Percentiles rank a stretch among this genome's conserved stretches.
phyloP scores from a whole-genome alignment of 2,888 invertebrate species.

The Lottia scabra region DNA sequence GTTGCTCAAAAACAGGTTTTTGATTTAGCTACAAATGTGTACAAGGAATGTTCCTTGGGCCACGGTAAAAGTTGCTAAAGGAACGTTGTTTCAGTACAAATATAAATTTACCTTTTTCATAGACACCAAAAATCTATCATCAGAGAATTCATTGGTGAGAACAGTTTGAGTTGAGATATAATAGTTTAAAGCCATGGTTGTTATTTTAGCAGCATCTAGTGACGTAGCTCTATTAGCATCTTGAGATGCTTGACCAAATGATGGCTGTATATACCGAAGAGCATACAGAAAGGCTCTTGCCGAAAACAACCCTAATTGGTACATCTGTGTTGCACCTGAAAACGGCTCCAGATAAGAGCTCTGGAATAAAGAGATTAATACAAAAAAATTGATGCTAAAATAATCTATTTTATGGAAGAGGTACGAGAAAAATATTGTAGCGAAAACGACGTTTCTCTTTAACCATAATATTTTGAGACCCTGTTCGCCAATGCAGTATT shows the following conservation, averaged over 20 bases:
- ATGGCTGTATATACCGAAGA: conserved; percentile 45
- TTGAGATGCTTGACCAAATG: not conserved
- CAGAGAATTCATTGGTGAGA: conserved; percentile 29
- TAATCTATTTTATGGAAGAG: too few species aligned
- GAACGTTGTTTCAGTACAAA: too few species aligned
- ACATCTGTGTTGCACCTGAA: conserved; percentile 48
- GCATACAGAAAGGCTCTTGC: conserved; percentile 50
- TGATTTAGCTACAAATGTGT: too few species aligned
- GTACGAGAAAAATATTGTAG: too few species aligned
- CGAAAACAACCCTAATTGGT: conserved; percentile 46
- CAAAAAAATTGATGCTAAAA: too few species aligned
- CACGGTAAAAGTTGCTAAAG: too few species aligned
- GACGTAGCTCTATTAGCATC: conserved; percentile 40
- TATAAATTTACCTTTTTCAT: conserved; percentile 33
- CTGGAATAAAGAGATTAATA: conserved; percentile 23
- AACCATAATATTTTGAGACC: too few species aligned
- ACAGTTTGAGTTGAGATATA: conserved; percentile 37
- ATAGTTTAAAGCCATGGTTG: conserved; percentile 41
- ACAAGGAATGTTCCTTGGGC: too few species aligned
- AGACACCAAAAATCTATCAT: conserved; percentile 33
- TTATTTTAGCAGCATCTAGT: conserved; percentile 45
- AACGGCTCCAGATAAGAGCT: conserved; percentile 44
- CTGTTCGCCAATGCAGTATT: too few species aligned
- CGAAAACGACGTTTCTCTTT: too few species aligned
- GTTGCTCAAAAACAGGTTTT: too few species aligned